A percentile compares a stretch with the other conserved stretches of the same genome.
Conservation (phyloP, 35 echinoderm and acorn worm species). For the Stichopus chloronotus region DNA sequence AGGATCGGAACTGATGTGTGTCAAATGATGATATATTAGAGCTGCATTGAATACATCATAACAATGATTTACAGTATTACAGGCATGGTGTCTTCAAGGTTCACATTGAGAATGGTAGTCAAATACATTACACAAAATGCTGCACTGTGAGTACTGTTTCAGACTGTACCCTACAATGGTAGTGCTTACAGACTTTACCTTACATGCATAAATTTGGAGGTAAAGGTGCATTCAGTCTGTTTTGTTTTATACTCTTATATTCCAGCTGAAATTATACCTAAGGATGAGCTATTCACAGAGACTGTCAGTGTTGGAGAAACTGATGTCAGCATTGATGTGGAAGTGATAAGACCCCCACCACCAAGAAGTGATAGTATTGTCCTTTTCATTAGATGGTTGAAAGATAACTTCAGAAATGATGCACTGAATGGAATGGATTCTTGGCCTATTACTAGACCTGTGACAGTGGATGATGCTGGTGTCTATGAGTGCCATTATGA, state of each 20-base stretch:
- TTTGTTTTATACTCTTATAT: not conserved
- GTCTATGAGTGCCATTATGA: not conserved
- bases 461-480: not conserved
- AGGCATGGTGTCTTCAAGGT: no score
- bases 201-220: no score
- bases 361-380: not conserved
- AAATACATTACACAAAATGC: no score
- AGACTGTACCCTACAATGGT: no score
- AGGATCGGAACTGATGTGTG: no score
- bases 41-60: no score
- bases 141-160: no score
- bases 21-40: no score
- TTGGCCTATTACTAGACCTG: not conserved
- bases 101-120: no score
- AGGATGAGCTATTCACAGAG: slow-evolving; percentile 1
- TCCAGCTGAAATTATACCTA: slow-evolving; percentile 18
- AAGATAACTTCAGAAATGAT: not conserved
- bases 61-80: no score
- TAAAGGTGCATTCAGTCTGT: no score
- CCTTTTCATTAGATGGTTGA: not conserved
- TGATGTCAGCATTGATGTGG: slow-evolving; percentile 4
- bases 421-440: not conserved
- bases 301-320: not conserved
- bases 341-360: not conserved
- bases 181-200: no score